phyloP scores from a whole-genome alignment of 2,888 invertebrate species.

The Alviniconcha strummeri region DNA sequence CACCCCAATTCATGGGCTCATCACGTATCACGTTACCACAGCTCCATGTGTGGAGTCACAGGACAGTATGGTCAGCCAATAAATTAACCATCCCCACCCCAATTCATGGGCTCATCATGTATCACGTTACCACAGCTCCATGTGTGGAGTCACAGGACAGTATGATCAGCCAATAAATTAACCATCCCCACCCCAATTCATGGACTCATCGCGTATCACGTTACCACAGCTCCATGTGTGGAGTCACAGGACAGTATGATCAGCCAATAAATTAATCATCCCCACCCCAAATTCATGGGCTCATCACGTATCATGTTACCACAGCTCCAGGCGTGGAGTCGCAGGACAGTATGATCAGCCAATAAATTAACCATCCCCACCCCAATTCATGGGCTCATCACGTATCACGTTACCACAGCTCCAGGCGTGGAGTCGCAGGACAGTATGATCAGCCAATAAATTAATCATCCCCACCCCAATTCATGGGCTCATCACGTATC shows the following conservation, averaged over 20 bases:
- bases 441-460: constrained; percentile 57
- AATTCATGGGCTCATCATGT: too few species aligned
- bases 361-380: neutral
- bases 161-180: constrained; percentile 55
- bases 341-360: constrained; percentile 53
- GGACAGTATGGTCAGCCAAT: constrained; percentile 54
- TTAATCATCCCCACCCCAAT: constrained; percentile 43
- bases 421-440: constrained; percentile 46
- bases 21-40: neutral
- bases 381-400: too few species aligned
- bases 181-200: constrained; percentile 33
- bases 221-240: neutral
- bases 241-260: constrained; percentile 57
- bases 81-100: constrained; percentile 46
- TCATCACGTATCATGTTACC: neutral
- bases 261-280: neutral
- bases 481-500: too few species aligned
- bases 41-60: constrained; percentile 44
- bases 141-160: constrained; percentile 50
- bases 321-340: constrained; percentile 28
- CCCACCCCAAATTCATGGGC: too few species aligned
- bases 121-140: neutral
- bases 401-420: neutral
- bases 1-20: too few species aligned
- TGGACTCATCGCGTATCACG: neutral